A percentile compares a stretch with the other conserved stretches of the same genome.
Conservation (phyloP, 1,140 invertebrate genomes). For the Solenopsis invicta region DNA sequence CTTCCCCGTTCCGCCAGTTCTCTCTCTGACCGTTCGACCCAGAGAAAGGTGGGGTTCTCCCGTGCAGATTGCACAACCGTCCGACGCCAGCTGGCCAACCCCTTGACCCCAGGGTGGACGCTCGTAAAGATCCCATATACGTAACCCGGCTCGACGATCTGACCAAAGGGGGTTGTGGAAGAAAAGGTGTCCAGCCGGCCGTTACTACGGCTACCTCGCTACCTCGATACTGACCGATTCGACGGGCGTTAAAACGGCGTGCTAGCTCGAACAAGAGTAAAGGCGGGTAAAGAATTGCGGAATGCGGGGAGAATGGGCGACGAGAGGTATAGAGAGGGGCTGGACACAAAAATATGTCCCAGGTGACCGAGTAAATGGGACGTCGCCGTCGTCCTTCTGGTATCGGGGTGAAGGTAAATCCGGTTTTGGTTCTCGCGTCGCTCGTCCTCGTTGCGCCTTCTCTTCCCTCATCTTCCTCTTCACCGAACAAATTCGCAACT, state of each 20-base stretch:
- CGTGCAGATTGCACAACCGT: slow-evolving; percentile 80
- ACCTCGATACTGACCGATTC: slow-evolving; percentile 59
- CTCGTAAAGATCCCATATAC: slow-evolving; percentile 65
- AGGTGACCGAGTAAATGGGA: slow-evolving; percentile 47
- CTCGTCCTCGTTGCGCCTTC: background rate
- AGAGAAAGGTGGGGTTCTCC: slow-evolving; percentile 68
- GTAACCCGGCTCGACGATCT: slow-evolving; percentile 68
- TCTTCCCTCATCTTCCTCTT: background rate
- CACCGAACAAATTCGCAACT: slow-evolving; percentile 1
- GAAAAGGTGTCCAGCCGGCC: slow-evolving; percentile 74
- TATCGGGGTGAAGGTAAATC: slow-evolving; percentile 24
- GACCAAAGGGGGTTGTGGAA: slow-evolving; percentile 70
- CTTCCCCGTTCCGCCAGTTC: slow-evolving; percentile 13
- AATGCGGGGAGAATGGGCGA: background rate
- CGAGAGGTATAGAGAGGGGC: slow-evolving; percentile 49
- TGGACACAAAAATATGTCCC: slow-evolving; percentile 48
- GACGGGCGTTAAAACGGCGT: slow-evolving; percentile 50
- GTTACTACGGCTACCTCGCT: slow-evolving; percentile 60
- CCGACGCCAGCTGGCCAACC: slow-evolving; percentile 80
- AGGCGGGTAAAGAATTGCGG: slow-evolving; percentile 16
- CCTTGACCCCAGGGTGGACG: slow-evolving; percentile 78
- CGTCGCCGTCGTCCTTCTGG: background rate
- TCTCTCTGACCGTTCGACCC: slow-evolving; percentile 31
- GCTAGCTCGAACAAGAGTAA: slow-evolving; percentile 6
- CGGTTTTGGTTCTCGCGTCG: slow-evolving; percentile 14